phyloP scores from a whole-genome alignment of 2,888 invertebrate species.

The Philaethria dido region DNA sequence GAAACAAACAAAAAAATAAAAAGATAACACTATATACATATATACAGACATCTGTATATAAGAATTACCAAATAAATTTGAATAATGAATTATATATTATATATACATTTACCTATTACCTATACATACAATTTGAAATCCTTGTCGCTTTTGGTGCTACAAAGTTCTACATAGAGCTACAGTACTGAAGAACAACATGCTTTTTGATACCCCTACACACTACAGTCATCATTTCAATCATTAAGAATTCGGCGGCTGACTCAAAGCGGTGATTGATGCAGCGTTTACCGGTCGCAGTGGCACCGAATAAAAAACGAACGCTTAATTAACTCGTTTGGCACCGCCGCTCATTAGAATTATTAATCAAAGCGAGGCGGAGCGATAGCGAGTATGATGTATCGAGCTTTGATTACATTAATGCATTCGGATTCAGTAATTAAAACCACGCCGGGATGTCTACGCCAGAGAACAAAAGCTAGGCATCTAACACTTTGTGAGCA shows the following conservation, averaged over 20 bases:
- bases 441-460: constrained; percentile 73
- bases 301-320: constrained; percentile 77
- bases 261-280: constrained; percentile 82
- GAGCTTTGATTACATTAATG: constrained; percentile 83
- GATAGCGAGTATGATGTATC: constrained; percentile 82
- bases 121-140: neutral
- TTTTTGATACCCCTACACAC: constrained; percentile 24
- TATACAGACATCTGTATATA: no score
- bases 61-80: no score
- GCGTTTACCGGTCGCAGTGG: constrained; percentile 80
- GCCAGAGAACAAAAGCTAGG: constrained; percentile 55
- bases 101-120: no score
- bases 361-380: constrained; percentile 81
- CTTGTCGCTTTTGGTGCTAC: neutral
- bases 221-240: constrained; percentile 74
- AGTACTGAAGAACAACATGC: neutral
- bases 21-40: no score
- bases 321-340: constrained; percentile 84
- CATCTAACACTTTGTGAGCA: constrained; percentile 43
- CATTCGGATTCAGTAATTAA: constrained; percentile 75
- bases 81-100: no score
- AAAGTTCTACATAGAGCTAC: neutral
- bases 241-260: constrained; percentile 77
- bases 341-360: constrained; percentile 83
- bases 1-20: no score